Evolutionary conservation across 2,797 vertebrate species (phyloP), one percentile per base, ranked within the genome.

Genomic region (Hyperoplus lanceolatus): DNA sequence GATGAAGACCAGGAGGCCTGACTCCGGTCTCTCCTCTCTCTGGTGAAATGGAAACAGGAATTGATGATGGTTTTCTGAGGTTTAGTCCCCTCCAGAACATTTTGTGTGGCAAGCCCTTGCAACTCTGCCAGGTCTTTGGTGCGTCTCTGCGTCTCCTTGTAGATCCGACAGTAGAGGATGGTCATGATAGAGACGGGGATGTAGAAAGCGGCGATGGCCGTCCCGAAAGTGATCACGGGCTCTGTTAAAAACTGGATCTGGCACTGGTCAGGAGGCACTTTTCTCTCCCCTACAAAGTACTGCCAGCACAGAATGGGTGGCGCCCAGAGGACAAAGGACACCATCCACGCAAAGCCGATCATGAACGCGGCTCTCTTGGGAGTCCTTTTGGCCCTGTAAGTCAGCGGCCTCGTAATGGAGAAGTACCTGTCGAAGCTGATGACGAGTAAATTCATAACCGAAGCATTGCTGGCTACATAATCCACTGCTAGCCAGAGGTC

Each of bases 391-490:
- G 97, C 98, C 74, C 98, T 95, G 83, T 99, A 99, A 0, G 98
- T 99, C 87, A 99, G 93, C 56, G 98, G 98, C 80, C 98, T 96
- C 16, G 98, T 99, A 75, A 99, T 98, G 66, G 98, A 99, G 94
- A 99, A 99, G 84, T 99, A 99, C 67, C 98, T 96, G 92, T 99
- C 98, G 80, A 99, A 99, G 87, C 98, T 99, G 89, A 99, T 99
- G 73, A 98, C 97, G 7, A 99, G 94, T 79, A 99, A 93, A 88
- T 99, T 99, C 98, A 99, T 99, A 77, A 99, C 98, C 0, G 98
- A 99, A 59, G 98, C 98, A 0, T 99, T 99, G 90, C 98, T 99
- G 81, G 98, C 98, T 50, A 99, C 98, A 4, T 99, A 99, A 92
- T 99, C 98, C 87, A 99, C 93, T 0, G 98, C 97, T 15, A 99